phyloP scores from a whole-genome alignment of 2,113 vertebrate genomes.

The Tupaia chinensis region DNA sequence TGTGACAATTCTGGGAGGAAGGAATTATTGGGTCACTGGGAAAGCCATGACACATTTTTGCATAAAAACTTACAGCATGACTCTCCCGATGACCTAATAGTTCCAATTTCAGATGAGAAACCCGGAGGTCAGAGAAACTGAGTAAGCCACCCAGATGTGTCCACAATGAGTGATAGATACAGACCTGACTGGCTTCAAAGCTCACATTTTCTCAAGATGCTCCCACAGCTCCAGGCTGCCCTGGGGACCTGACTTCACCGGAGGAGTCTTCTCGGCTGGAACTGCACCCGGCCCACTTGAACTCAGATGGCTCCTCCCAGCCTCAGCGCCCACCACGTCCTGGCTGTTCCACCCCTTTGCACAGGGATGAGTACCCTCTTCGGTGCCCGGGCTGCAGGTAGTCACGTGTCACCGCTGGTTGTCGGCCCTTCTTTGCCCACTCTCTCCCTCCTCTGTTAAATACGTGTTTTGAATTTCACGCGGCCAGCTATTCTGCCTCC shows the following conservation, averaged over 20 bases:
- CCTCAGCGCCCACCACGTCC: rapidly evolving
- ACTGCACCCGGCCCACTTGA: rapidly evolving
- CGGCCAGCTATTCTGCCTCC: rapidly evolving
- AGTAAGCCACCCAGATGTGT: not conserved
- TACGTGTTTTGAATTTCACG: rapidly evolving
- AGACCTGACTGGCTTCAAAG: not conserved
- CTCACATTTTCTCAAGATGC: no score
- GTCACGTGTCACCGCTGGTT: not conserved
- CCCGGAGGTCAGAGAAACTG: not conserved
- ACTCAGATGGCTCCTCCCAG: no score
- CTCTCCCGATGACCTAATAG: no score
- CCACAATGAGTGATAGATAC: not conserved
- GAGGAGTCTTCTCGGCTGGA: not conserved
- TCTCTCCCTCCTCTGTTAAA: not conserved
- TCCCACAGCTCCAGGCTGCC: not conserved
- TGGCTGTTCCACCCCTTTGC: not conserved
- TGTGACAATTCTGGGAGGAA: not conserved
- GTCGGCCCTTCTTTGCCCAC: rapidly evolving
- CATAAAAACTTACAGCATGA: no score
- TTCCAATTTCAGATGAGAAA: not conserved
- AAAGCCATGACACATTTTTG: no score
- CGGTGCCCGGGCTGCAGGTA: not conserved
- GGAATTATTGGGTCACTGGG: not conserved
- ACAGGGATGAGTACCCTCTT: rapidly evolving
- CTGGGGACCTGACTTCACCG: not conserved